Evolutionary conservation across 2,888 invertebrate species (phyloP), one percentile per base, ranked within the genome.

Genomic region (Lasius fuliginosus): DNA sequence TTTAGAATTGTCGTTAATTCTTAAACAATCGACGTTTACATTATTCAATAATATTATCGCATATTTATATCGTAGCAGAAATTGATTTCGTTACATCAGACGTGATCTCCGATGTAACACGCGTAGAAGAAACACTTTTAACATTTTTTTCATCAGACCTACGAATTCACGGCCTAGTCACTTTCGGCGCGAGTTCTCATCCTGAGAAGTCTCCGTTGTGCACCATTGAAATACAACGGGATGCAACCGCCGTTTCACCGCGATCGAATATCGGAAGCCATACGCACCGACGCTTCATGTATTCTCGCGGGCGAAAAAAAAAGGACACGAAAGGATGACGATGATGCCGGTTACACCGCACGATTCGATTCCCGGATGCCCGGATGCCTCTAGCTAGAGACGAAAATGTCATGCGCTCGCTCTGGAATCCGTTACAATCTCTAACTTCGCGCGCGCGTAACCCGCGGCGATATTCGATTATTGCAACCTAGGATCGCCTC

Each of bases 401-500:
- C 49, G 60, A 49, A 60, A 73, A 73, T 62, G 46, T 73, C 49
- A 60, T 42, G 68, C 42, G 60, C 46, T n/a, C 36, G 60, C 23
- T 23, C 60, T 30, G 60, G 12, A 81, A 81, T 73, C 60, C 76
- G 60, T n/a, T 69, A 71, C 84, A 84, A 82, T 68, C 75, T 73
- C 82, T 69, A 88, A 87, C 84, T 85, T 87, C 46, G 71, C 79
- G 82, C 67, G 15, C 85, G 87, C 77, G 85, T 88, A 88, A 88
- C 85, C 86, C 83, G 75, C 86, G 84, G 69, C 79, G 87, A 90
- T 90, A 89, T 90, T 90, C 89, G 91, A 85, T 88, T 89, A 91
- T 90, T 91, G 88, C 88, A 88, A 87, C 82, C 65, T 74, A 85
- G 82, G 86, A 88, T 87, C 86, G 88, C 85, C 79, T 91, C 92